Percentiles rank a stretch among this genome's conserved stretches.
Evolutionary conservation across 37 sponge, comb jelly and placozoan genomes (phyloP).

Genomic region (Axinella damicornis): DNA sequence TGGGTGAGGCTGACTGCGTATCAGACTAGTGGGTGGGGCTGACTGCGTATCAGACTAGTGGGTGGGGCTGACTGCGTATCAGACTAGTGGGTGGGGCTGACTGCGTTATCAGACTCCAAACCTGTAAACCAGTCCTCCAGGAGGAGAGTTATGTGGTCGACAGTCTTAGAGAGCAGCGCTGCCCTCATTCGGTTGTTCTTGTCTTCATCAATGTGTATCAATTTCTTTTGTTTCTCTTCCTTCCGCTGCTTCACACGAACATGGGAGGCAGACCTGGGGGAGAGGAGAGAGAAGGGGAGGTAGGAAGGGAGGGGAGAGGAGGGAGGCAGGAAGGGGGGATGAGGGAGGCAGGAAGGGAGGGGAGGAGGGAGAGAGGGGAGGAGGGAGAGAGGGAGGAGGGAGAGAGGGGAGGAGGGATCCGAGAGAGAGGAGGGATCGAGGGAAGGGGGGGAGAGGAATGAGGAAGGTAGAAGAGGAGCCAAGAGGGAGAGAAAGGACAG

Average conservation of each 20-base stretch:
- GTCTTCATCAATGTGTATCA: constrained; percentile 40
- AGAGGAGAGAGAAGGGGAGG: not conserved
- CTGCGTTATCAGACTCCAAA: not conserved
- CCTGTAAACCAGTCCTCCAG: constrained; percentile 86
- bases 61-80: not conserved
- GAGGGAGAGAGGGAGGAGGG: not conserved
- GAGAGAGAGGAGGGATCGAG: too few species aligned
- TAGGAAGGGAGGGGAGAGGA: too few species aligned
- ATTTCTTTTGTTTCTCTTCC: not conserved
- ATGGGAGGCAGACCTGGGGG: too few species aligned
- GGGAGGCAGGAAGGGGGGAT: not conserved
- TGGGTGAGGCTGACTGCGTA: too few species aligned
- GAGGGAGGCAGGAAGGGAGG: not conserved
- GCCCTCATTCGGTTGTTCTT: constrained; percentile 79
- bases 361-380: not conserved
- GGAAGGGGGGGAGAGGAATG: too few species aligned
- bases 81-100: not conserved
- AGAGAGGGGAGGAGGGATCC: not conserved
- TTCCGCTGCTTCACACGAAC: not conserved
- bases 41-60: too few species aligned
- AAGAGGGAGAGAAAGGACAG: too few species aligned
- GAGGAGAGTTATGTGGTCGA: constrained; percentile 64
- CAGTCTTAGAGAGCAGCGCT: constrained; percentile 63
- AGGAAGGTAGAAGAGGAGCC: too few species aligned
- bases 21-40: too few species aligned